Conservation (phyloP, 2,888 invertebrate genomes). For the Xanthia togata region DNA sequence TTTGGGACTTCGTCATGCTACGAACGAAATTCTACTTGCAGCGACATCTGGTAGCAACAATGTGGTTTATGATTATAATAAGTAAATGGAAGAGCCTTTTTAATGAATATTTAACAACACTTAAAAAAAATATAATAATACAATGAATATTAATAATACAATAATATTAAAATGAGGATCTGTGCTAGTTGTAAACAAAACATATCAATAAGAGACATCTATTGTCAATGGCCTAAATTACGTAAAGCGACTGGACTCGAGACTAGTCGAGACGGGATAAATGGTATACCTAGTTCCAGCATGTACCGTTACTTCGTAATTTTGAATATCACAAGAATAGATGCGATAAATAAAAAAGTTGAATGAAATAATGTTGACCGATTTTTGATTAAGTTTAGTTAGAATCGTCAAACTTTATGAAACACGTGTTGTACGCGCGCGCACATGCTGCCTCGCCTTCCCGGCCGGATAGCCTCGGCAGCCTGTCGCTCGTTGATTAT, state of each 20-base stretch:
- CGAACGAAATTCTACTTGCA: slow-evolving; percentile 6
- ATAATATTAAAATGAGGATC: neutral
- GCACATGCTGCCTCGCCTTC: slow-evolving; percentile 46
- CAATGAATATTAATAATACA: neutral
- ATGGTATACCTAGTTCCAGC: neutral
- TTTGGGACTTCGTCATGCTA: neutral
- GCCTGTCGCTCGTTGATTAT: slow-evolving; percentile 63
- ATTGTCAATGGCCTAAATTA: slow-evolving; percentile 37
- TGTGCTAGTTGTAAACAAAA: neutral
- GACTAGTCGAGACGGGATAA: slow-evolving; percentile 16
- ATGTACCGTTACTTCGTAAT: slow-evolving; percentile 10
- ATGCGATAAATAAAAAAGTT: neutral
- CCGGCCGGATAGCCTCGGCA: slow-evolving; percentile 56
- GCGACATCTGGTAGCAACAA: slow-evolving; percentile 52
- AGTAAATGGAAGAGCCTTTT: neutral
- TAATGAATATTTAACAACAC: neutral
- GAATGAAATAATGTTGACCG: neutral
- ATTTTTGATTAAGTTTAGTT: neutral
- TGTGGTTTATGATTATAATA: slow-evolving; percentile 3
- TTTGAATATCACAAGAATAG: slow-evolving; percentile 6
- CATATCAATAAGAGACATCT: slow-evolving; percentile 52
- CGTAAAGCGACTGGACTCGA: neutral
- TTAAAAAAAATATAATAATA: no score
- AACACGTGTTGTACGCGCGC: slow-evolving; percentile 59
- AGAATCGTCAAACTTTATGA: slow-evolving; percentile 14